Percentiles rank a stretch among this genome's conserved stretches.
Evolutionary conservation across 2,888 invertebrate genomes (phyloP).

Genomic region (Leptura quadrifasciata): DNA sequence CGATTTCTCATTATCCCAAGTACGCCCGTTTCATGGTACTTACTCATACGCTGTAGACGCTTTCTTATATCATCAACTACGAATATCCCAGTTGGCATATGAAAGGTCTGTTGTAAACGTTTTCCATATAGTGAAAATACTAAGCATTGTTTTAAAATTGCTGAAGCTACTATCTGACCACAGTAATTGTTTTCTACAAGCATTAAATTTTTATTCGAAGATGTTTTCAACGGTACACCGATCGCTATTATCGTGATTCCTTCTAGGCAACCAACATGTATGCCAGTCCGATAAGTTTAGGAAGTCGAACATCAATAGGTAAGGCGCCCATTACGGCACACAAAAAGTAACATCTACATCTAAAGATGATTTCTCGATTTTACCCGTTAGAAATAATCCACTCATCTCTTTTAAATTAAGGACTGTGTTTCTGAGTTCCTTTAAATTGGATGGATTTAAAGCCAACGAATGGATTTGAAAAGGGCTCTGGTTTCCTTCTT

Average conservation of each 20-base stretch:
- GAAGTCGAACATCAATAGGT: conserved; percentile 88
- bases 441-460: conserved; percentile 90
- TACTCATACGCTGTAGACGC: conserved; percentile 79
- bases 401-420: conserved; percentile 85
- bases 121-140: conserved; percentile 81
- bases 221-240: conserved; percentile 86
- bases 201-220: conserved; percentile 82
- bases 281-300: conserved; percentile 91
- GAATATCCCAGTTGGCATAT: conserved; percentile 56
- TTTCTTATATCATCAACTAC: conserved; percentile 84
- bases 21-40: conserved; percentile 76
- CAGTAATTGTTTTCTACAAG: conserved; percentile 84
- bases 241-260: conserved; percentile 94
- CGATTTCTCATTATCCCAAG: conserved; percentile 76
- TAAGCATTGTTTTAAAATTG: conserved; percentile 88
- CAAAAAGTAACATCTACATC: conserved; percentile 92
- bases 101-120: conserved; percentile 61
- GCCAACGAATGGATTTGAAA: conserved; percentile 87
- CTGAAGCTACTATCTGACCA: conserved; percentile 91
- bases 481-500: conserved; percentile 88
- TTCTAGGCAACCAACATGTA: conserved; percentile 88
- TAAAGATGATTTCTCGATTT: conserved; percentile 95
- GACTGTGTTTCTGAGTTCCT: conserved; percentile 87
- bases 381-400: conserved; percentile 92
- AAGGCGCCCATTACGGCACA: conserved; percentile 88